Evolutionary conservation across 2,113 vertebrate genomes (phyloP).

Genomic region (Mionectes macconnelli): DNA sequence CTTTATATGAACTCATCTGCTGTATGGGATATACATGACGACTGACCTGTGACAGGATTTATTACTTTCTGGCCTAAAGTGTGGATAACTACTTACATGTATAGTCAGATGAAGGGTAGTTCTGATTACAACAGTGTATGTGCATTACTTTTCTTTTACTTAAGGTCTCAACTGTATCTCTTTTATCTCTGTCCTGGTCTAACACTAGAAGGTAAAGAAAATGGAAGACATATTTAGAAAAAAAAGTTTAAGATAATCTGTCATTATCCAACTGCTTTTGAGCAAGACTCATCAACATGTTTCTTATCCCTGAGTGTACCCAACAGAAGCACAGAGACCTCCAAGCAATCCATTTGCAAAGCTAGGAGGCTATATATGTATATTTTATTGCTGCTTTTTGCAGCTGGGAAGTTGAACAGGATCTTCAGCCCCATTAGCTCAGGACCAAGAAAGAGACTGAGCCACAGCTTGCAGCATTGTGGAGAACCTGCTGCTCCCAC

Average conservation of each 20-base stretch:
- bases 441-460: background rate
- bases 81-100: background rate
- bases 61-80: background rate
- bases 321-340: background rate
- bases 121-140: background rate
- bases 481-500: background rate
- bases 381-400: background rate
- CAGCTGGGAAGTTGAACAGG: background rate
- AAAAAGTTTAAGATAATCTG: background rate
- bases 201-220: background rate
- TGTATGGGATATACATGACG: background rate
- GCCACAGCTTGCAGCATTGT: background rate
- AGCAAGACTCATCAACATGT: background rate
- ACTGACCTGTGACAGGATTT: background rate
- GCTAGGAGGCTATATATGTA: background rate
- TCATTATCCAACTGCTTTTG: background rate
- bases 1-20: background rate
- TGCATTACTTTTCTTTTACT: background rate
- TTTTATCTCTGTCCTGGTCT: background rate
- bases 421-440: background rate
- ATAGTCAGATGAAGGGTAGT: background rate
- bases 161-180: accelerated
- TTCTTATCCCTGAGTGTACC: background rate
- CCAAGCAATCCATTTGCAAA: background rate
- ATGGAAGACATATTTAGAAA: background rate